Base-by-base conservation (phyloP, 2,797 vertebrate genomes). In the Crocodylus rhombifer region DNA sequence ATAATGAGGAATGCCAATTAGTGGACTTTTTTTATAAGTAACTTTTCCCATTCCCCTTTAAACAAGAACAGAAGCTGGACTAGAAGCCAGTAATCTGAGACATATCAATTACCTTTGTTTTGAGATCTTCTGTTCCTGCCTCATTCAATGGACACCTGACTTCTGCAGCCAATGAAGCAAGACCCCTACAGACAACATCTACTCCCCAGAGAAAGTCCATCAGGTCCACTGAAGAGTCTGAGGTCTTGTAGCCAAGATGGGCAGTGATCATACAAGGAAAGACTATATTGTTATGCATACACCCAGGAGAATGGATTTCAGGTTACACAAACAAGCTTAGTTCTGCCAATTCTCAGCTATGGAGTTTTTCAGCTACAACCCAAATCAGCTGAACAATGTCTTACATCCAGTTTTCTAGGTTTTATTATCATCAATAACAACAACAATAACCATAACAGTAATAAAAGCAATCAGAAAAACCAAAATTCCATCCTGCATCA, bases 1-100 rank as follows among this genome's bases (percentile, higher is more conserved):
- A 87, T 84, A 91, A 95, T 74, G 90, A 94, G 95, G 92, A 97
- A 96, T 85, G 86, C 0, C 8, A 42, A 42, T 42, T 42, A 42
- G 42, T 0, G 0, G 2, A 76, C 90, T 77, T 76, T 85, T 64
- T 64, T 51, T 61, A 90, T 36, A 3, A 80, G 82, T 0, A 25
- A 82, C 88, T 95, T 42, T 77, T 75, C 36, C 1, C 0, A 88
- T n/a, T 77, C 62, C 77, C 77, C 90, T 89, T 4, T 6, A 92
- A 80, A 78, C 80, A 92, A 51, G 16, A 30, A 51, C 21, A 61
- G 73, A 42, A 17, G n/a, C 28, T 56, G 33, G 42, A 42, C 42
- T 42, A 42, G 42, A 42, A 89, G 18, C 5, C 21, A 63, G 86
- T 25, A 82, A 86, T 89, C 82, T 56, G 85, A 55, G 80, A 92